A percentile compares a stretch with the other conserved stretches of the same genome.
Conservation (phyloP, 1,140 invertebrate species). For the Aporrectodea caliginosa region DNA sequence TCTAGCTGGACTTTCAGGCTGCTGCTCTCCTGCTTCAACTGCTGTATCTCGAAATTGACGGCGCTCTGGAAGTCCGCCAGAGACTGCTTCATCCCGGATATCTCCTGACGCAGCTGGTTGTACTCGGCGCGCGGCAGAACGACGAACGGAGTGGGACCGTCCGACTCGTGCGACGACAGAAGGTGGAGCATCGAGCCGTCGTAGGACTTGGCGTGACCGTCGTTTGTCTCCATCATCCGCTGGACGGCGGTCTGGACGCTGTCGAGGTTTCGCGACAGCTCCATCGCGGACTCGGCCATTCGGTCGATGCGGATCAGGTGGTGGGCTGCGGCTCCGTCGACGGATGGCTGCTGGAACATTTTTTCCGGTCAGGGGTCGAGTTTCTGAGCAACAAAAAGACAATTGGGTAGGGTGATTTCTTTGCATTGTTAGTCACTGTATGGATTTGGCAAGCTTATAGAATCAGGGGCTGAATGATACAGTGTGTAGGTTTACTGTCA, state of each 20-base stretch:
- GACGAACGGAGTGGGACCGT: slow-evolving; percentile 13
- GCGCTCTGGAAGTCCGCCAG: slow-evolving; percentile 8
- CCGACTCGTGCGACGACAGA: slow-evolving; percentile 11
- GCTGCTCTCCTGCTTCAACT: slow-evolving; percentile 20
- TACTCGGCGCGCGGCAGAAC: slow-evolving; percentile 21
- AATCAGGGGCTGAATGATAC: too few relatives aligned
- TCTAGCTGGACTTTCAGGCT: slow-evolving; percentile 6
- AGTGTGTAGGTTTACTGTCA: too few relatives aligned
- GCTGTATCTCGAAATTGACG: slow-evolving; percentile 12
- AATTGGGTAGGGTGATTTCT: too few relatives aligned
- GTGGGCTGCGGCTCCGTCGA: background rate
- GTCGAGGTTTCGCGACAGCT: too few relatives aligned
- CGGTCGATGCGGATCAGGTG: background rate
- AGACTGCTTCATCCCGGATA: slow-evolving; percentile 14
- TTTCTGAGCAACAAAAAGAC: too few relatives aligned
- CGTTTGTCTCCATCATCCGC: background rate
- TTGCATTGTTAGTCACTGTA: too few relatives aligned
- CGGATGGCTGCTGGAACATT: background rate
- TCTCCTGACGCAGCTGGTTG: slow-evolving; percentile 7
- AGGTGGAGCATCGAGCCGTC: slow-evolving; percentile 21
- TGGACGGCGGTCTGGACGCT: background rate
- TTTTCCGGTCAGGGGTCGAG: too few relatives aligned
- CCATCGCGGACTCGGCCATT: background rate
- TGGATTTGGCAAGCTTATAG: too few relatives aligned
- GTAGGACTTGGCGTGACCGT: background rate